A percentile compares a stretch with the other conserved stretches of the same genome.
phyloP scores from a whole-genome alignment of 37 sponge, comb jelly and placozoan species.

The Aphrocallistes beatrix region DNA sequence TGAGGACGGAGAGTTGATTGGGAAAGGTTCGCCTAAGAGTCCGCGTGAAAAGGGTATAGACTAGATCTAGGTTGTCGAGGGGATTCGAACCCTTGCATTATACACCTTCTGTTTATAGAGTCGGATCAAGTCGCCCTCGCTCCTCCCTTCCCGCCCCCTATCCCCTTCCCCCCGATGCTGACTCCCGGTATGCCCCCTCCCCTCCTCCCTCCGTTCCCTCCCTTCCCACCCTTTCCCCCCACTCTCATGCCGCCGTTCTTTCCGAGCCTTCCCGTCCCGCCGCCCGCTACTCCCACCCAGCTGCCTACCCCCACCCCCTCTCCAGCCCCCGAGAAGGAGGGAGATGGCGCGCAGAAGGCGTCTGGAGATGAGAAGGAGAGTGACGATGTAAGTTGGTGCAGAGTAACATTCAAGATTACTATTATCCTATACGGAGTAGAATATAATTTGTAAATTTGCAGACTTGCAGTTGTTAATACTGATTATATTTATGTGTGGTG shows the following conservation, averaged over 20 bases:
- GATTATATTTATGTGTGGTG: neutral
- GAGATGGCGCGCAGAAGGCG: neutral
- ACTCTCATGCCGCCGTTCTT: neutral
- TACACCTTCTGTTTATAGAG: no score
- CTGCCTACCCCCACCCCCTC: neutral
- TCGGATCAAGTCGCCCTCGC: neutral
- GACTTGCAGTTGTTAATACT: no score
- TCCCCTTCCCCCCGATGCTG: conserved; percentile 10
- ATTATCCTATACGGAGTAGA: neutral
- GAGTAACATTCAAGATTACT: neutral
- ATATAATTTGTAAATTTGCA: neutral
- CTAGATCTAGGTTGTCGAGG: no score
- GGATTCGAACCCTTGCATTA: no score
- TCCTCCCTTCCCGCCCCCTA: conserved; percentile 1
- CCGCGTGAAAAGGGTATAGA: no score
- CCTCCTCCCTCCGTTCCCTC: neutral
- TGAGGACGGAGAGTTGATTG: neutral
- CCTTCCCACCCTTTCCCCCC: neutral
- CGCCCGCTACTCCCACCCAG: neutral
- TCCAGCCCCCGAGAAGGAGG: neutral
- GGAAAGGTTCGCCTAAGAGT: no score
- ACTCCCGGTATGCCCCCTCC: neutral
- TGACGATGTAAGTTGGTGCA: neutral
- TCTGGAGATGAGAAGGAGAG: neutral
- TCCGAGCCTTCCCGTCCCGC: neutral